Percentiles rank a stretch among this genome's conserved stretches.
Conservation (phyloP, 1,140 invertebrate species). For the Cyclina sinensis region DNA sequence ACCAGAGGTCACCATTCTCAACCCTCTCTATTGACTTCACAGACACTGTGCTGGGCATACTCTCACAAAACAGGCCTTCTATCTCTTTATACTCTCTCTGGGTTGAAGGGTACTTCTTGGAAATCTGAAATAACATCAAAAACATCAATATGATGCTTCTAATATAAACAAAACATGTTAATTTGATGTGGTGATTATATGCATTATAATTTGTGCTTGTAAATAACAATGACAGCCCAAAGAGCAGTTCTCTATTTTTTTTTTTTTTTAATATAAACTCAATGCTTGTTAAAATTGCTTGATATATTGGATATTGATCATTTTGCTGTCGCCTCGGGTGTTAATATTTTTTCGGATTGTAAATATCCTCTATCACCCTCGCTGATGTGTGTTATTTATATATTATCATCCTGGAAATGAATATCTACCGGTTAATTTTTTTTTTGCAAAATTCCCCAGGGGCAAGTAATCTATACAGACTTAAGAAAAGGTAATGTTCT, state of each 20-base stretch:
- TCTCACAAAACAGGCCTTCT: slow-evolving; percentile 31
- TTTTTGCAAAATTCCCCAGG: too few species aligned
- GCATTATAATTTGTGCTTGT: background rate
- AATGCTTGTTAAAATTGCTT: too few species aligned
- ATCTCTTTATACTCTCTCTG: slow-evolving; percentile 23
- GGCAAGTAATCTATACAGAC: too few species aligned
- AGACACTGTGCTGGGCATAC: slow-evolving; percentile 43
- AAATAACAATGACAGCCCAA: background rate
- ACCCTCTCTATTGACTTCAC: slow-evolving; percentile 40
- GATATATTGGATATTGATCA: too few species aligned
- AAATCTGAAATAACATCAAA: background rate
- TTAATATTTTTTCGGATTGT: too few species aligned
- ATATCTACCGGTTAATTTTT: too few species aligned
- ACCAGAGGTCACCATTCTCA: slow-evolving; percentile 38
- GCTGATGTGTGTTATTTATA: too few species aligned
- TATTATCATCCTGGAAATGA: too few species aligned
- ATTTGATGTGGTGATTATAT: background rate
- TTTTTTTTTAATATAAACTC: background rate
- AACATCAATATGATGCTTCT: background rate
- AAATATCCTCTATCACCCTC: too few species aligned
- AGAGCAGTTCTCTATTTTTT: background rate
- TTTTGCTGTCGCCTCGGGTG: too few species aligned
- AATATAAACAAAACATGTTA: background rate
- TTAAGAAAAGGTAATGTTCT: too few species aligned
- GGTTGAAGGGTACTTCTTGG: background rate